Conservation (phyloP, 2,888 invertebrate genomes). For the Erannis defoliaria region DNA sequence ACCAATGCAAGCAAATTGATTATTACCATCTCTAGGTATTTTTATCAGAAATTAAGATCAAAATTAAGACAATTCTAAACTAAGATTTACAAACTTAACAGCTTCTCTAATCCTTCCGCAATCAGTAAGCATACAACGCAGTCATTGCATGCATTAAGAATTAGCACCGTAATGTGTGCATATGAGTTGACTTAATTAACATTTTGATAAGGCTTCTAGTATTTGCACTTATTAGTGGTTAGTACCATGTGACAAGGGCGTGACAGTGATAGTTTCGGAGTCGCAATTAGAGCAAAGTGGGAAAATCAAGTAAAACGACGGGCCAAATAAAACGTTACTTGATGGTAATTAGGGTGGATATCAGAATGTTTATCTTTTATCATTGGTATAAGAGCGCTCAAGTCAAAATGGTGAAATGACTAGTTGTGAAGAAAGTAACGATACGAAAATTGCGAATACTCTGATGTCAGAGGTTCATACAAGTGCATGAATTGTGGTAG, state of each 20-base stretch:
- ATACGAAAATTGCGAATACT: too few relatives aligned
- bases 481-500: too few relatives aligned
- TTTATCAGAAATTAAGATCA: too few relatives aligned
- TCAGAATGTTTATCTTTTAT: not conserved
- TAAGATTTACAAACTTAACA: too few relatives aligned
- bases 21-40: not conserved
- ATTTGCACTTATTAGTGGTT: slow-evolving; percentile 7
- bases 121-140: too few relatives aligned
- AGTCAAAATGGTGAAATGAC: too few relatives aligned
- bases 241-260: slow-evolving; percentile 21
- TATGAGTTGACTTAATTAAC: too few relatives aligned
- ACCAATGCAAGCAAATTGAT: not conserved
- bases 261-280: slow-evolving; percentile 5
- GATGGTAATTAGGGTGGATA: not conserved
- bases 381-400: not conserved
- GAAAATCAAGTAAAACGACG: slow-evolving; percentile 2
- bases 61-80: too few relatives aligned
- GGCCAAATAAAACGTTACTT: not conserved
- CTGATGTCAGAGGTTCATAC: too few relatives aligned
- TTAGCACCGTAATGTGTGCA: not conserved
- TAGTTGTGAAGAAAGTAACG: too few relatives aligned
- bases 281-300: slow-evolving; percentile 14
- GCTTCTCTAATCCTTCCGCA: too few relatives aligned
- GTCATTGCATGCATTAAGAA: too few relatives aligned
- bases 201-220: not conserved